Percentiles rank a stretch among this genome's conserved stretches.
phyloP scores from a whole-genome alignment of 2,888 invertebrate species.

The Troides helena region DNA sequence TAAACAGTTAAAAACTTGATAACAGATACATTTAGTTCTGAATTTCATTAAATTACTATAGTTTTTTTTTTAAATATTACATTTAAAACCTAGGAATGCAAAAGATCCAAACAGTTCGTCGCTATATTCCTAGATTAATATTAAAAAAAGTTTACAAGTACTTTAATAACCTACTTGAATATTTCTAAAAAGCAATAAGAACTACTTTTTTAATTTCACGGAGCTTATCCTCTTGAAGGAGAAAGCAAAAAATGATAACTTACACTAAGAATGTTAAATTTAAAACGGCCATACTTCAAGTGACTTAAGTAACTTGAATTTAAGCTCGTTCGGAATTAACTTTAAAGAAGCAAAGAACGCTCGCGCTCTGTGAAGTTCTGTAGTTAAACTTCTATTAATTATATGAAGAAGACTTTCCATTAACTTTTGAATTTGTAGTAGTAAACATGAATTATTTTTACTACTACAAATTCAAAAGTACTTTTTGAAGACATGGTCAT shows the following conservation, averaged over 20 bases:
- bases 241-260: constrained; percentile 16
- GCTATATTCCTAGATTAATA: background rate
- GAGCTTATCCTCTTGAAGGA: constrained; percentile 15
- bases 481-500: too few relatives aligned
- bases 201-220: constrained; percentile 18
- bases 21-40: too few relatives aligned
- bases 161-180: background rate
- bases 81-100: too few relatives aligned
- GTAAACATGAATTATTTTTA: too few relatives aligned
- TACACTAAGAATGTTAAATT: constrained; percentile 17
- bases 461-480: too few relatives aligned
- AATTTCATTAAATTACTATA: too few relatives aligned
- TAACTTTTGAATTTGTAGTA: background rate
- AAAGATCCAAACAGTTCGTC: too few relatives aligned
- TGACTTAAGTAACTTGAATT: constrained; percentile 17
- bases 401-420: background rate
- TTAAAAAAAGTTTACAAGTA: background rate
- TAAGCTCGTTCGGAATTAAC: constrained; percentile 13
- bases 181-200: constrained; percentile 12
- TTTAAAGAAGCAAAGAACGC: constrained; percentile 7
- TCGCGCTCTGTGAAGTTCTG: background rate
- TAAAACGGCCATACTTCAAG: constrained; percentile 13
- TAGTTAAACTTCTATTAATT: background rate
- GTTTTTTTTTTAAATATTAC: too few relatives aligned
- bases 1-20: too few relatives aligned